phyloP scores from a whole-genome alignment of 2,113 vertebrate genomes.

The Pluvialis apricaria region DNA sequence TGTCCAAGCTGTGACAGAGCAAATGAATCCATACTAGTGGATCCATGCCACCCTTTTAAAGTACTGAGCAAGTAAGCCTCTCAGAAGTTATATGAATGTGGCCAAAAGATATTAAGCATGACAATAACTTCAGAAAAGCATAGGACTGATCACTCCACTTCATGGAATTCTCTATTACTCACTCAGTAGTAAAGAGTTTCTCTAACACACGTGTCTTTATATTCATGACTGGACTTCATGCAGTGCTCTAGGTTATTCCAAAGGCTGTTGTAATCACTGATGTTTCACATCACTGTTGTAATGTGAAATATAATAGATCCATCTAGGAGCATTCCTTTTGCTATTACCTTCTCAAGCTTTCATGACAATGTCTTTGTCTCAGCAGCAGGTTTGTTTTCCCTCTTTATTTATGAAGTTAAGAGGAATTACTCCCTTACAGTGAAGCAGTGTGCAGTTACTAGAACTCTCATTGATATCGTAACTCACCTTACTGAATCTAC shows the following conservation, averaged over 20 bases:
- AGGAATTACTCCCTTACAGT: not conserved
- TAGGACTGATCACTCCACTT: not conserved
- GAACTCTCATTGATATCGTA: not conserved
- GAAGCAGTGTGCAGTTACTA: not conserved
- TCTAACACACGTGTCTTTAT: not conserved
- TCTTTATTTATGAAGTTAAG: not conserved
- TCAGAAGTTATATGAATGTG: not conserved
- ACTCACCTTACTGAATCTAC: not conserved
- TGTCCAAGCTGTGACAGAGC: not conserved
- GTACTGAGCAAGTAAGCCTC: not conserved
- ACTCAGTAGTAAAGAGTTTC: not conserved
- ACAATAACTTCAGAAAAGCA: not conserved
- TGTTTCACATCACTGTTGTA: too few relatives aligned
- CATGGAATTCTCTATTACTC: not conserved
- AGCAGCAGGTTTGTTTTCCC: not conserved
- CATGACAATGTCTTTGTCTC: not conserved
- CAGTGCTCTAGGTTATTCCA: not conserved
- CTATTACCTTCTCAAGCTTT: not conserved
- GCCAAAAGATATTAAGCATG: not conserved
- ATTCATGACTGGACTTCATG: not conserved
- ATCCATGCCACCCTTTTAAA: not conserved
- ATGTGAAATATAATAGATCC: not conserved
- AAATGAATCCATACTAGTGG: not conserved
- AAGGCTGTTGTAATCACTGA: not conserved
- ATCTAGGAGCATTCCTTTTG: not conserved